phyloP scores from a whole-genome alignment of 2,888 invertebrate genomes.

The Heliconius erato region DNA sequence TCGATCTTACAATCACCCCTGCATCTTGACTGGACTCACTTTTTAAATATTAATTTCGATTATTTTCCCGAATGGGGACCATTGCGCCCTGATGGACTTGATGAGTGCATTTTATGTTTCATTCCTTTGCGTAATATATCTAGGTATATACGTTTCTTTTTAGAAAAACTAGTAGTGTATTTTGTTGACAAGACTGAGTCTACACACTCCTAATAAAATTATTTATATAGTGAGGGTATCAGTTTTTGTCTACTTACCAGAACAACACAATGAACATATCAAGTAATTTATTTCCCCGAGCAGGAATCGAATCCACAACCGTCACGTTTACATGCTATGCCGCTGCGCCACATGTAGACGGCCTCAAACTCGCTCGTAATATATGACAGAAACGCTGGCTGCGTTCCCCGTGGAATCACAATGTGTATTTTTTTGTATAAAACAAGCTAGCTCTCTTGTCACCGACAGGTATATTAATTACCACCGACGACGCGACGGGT shows the following conservation, averaged over 20 bases:
- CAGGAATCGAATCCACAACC: too few species aligned
- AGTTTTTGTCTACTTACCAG: too few species aligned
- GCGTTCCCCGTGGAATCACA: background rate
- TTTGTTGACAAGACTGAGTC: background rate
- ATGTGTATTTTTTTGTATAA: background rate
- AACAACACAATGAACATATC: too few species aligned
- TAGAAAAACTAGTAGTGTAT: background rate
- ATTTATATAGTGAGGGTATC: background rate
- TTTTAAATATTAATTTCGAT: background rate
- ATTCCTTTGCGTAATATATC: too few species aligned
- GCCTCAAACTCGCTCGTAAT: background rate
- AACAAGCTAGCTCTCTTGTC: conserved; percentile 2
- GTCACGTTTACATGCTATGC: background rate
- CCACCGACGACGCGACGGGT: too few species aligned
- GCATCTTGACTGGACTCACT: too few species aligned
- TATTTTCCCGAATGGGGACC: too few species aligned
- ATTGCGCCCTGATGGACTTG: too few species aligned
- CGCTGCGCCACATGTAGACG: background rate
- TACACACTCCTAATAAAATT: background rate
- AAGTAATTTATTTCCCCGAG: too few species aligned
- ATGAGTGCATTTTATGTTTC: too few species aligned
- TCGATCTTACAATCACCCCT: too few species aligned
- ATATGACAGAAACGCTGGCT: background rate
- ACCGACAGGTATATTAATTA: background rate
- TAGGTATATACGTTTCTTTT: too few species aligned